Base-by-base conservation (phyloP, 1,140 invertebrate species). In the Pseudomyrmex cubaensis region DNA sequence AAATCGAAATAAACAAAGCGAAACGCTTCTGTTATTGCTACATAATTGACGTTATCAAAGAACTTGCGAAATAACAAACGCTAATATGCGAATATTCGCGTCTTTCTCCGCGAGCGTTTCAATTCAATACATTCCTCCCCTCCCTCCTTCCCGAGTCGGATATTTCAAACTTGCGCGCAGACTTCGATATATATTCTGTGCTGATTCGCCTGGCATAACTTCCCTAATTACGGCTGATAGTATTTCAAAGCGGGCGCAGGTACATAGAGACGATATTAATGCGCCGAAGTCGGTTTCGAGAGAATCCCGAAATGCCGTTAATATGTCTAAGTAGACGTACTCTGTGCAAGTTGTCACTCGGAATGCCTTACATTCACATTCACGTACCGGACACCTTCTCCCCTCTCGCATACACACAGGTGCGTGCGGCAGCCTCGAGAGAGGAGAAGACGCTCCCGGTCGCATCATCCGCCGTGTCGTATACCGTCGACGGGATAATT, bases 401-500 rank as follows among this genome's bases (percentile, higher is more conserved):
- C 0, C 0, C 20, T 20, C 57, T 59, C 17, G n/a, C 12, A 44
- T 17, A 17, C 22, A 20, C 20, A 12, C 64, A 25, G 10, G 20
- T 13, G 57, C 10, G 9, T 50, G 48, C 4, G 13, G n/a, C 13
- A 73, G 52, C 56, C 15, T 50, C 46, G 46, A 52, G 20, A 50
- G 59, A 5, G 3, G 25, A 25, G 66, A 84, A 67, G n/a, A 70
- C 54, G 46, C 44, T 17, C 54, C 48, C 22, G 46, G 56, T 54
- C 57, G 57, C 50, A 82, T 67, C 67, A 67, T 62, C 85, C 52
- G 63, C 2, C 35, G 35, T 25, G 25, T 57, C 57, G 35, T 15
- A 62, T 80, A 82, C 48, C 35, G 46, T 20, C 48, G 80, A 62
- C 73, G 77, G 67, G 61, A 86, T 87, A 86, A 87, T 87, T 87